phyloP scores from a whole-genome alignment of 1,140 invertebrate genomes.

The Drosophila lowei region DNA sequence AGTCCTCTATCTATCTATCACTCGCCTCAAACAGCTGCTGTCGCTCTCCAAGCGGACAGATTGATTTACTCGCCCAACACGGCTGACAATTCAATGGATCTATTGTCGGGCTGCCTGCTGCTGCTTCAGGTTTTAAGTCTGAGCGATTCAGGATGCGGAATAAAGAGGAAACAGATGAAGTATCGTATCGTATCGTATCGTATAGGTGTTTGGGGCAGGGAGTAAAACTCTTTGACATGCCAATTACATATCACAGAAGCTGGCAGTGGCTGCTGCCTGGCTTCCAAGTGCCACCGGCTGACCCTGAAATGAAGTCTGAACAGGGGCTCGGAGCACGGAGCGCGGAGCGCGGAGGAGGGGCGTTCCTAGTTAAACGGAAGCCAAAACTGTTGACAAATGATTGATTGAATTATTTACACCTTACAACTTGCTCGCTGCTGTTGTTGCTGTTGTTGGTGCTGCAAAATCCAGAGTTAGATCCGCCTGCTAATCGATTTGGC shows the following conservation, averaged over 20 bases:
- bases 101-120: slow-evolving; percentile 33
- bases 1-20: no score
- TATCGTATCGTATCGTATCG: no score
- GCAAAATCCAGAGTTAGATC: slow-evolving; percentile 74
- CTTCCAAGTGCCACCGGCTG: slow-evolving; percentile 34
- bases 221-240: slow-evolving; percentile 51
- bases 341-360: neutral
- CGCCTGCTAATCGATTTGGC: slow-evolving; percentile 78
- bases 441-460: slow-evolving; percentile 12
- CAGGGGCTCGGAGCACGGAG: no score
- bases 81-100: slow-evolving; percentile 61
- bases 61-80: slow-evolving; percentile 57
- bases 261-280: slow-evolving; percentile 14
- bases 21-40: slow-evolving; percentile 42
- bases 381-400: slow-evolving; percentile 79
- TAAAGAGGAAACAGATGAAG: slow-evolving; percentile 1
- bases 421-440: slow-evolving; percentile 55
- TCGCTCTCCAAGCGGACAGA: slow-evolving; percentile 40
- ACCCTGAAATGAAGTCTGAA: slow-evolving; percentile 50
- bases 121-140: slow-evolving; percentile 9
- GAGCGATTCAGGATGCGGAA: slow-evolving; percentile 56
- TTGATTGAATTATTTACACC: slow-evolving; percentile 82
- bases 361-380: slow-evolving; percentile 61
- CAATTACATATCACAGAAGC: slow-evolving; percentile 48
- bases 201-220: neutral